Conservation (phyloP, 2,113 vertebrate species). For the Fregetta grallaria region DNA sequence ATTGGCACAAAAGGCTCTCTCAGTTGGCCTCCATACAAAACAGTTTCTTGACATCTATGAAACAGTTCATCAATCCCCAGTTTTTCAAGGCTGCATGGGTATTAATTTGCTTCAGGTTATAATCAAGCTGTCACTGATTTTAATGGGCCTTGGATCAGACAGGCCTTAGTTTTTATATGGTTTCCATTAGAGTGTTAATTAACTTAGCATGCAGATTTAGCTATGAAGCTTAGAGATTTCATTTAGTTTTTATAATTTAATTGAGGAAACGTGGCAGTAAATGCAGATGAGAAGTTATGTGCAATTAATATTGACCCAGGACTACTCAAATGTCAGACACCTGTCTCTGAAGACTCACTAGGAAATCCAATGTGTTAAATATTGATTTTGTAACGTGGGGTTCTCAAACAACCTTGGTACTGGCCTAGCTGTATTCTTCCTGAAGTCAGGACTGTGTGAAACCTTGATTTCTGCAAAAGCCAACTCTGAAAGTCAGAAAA, state of each 20-base stretch:
- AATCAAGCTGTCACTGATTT: constrained; percentile 40
- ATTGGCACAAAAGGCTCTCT: background rate
- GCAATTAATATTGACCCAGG: constrained; percentile 33
- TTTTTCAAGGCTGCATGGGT: background rate
- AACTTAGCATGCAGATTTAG: constrained; percentile 33
- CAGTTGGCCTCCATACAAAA: background rate
- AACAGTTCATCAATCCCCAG: background rate
- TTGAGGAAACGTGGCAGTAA: background rate
- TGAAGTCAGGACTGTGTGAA: background rate
- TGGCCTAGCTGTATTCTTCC: background rate
- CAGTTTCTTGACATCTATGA: background rate
- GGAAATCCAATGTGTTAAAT: constrained; percentile 10
- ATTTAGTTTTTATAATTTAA: constrained; percentile 47
- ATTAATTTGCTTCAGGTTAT: constrained; percentile 30
- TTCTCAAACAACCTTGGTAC: background rate
- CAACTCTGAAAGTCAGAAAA: background rate
- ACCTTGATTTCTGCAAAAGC: background rate
- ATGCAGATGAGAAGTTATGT: constrained; percentile 19
- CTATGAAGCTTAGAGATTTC: background rate
- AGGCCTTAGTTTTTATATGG: background rate
- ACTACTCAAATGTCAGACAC: constrained; percentile 6
- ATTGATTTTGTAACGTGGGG: background rate
- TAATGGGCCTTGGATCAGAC: constrained; percentile 18
- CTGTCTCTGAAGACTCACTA: constrained; percentile 1
- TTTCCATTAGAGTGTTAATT: constrained; percentile 43